Base-by-base conservation (phyloP, 2,797 vertebrate species). In the Acomys russatus region DNA sequence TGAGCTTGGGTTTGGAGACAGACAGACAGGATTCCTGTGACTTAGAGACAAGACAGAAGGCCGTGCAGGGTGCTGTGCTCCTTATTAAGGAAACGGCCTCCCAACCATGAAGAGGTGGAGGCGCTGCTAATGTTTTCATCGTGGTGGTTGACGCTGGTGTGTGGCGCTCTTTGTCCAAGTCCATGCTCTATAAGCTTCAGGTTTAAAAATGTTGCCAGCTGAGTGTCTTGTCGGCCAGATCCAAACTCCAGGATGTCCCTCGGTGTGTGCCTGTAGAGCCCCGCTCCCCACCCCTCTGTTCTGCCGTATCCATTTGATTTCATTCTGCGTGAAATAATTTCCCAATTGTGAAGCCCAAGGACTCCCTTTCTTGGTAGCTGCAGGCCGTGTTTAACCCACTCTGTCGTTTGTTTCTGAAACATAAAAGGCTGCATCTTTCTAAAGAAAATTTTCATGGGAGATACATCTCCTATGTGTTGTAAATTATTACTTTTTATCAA, bases 121-220 rank as follows among this genome's bases (percentile, higher is more conserved):
- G 25, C n/a, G 28, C 23, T 25, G 76, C 30, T 15, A 49, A 51
- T 28, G 56, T 68, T 92, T 88, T 80, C 28, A 49, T 14, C 0
- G 4, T 51, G 70, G 78, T 90, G 94, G 25, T 56, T 64, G 28
- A 91, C 56, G n/a, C 23, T 2, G 0, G 0, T 51, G 7, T 3
- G 2, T 30, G 33, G 6, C n/a, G 4, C 1, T 76, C 20, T 61
- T 63, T 51, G 28, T 18, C 64, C 51, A n/a, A 61, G 73, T 77
- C 78, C 86, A 83, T 94, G 61, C 0, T 59, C 95, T 61, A 14
- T 66, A 73, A 35, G 3, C 59, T 92, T 88, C 25, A 9, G 18
- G 90, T 88, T 95, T 91, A 90, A 82, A 63, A 78, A 25, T 82
- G 95, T 84, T 94, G 28, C 38, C 73, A 85, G 78, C 8, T 70